Base-by-base conservation (phyloP, 2,888 invertebrate species). In the Onchidella celtica region DNA sequence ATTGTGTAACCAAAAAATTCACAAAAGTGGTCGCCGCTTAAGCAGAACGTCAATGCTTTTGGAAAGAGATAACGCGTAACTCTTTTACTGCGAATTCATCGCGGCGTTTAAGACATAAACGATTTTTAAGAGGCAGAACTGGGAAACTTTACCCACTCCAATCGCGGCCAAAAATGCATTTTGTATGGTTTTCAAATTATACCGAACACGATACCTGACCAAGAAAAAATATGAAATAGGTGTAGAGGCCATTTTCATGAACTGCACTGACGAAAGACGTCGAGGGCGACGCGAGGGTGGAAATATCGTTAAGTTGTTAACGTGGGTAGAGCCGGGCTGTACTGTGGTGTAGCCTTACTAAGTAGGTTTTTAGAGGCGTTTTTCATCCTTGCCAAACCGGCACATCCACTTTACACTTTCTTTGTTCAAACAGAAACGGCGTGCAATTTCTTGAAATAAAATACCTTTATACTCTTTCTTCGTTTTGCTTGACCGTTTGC, bases 61-160 rank as follows among this genome's bases (percentile, higher is more conserved):
- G 21, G 34, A 32, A 47, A 17, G n/a, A 65, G 29, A 47, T 27
- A 65, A 17, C 75, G 24, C n/a, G 65, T 32, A 65, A 24, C 65
- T 29, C 32, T 65, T 75, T 75, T 65, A 75, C 65, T 47, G 65
- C 75, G 27, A 29, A 36, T 32, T 78, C 69, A 78, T 38, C 21
- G 59, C 38, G 59, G 78, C 59, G 68, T 61, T 78, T 68, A 38
- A 61, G 78, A 78, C 59, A 59, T 78, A 69, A 78, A 78, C 78
- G 78, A 40, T 36, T 78, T 78, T 78, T 78, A 78, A 78, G 69
- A 69, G 69, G 59, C 40, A 0, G 14, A 11, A 59, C 21, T 29
- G 34, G 55, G 78, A 78, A 78, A 78, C 78, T 59, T 59, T 65
- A 78, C 36, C 78, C 78, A 78, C 69, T 78, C 69, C 55, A 32